Conservation (phyloP, 2,888 invertebrate genomes). For the Drosophila falleni region DNA sequence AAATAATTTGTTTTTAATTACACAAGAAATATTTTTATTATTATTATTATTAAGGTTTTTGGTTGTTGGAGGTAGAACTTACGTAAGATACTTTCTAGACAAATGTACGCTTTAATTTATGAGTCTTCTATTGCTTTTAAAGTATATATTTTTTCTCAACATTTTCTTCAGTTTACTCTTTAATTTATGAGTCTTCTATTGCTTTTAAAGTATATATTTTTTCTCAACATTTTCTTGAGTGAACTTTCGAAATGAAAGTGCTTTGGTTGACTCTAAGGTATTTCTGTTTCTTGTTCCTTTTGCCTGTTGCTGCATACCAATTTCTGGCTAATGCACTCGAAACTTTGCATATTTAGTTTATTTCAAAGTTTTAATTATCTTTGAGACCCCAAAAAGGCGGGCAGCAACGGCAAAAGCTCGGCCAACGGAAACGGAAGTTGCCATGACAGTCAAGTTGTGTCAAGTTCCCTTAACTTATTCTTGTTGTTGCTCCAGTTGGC, state of each 20-base stretch:
- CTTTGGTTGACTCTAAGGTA: neutral
- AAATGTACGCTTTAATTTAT: conserved; percentile 8
- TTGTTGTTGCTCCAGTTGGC: conserved; percentile 21
- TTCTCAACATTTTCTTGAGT: conserved; percentile 1
- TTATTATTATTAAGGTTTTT: too few relatives aligned
- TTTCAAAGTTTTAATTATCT: conserved; percentile 79
- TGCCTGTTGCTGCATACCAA: conserved; percentile 45
- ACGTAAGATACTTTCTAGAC: conserved; percentile 16
- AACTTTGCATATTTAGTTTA: conserved; percentile 75
- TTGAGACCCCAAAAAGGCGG: conserved; percentile 50
- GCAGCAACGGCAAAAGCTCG: conserved; percentile 13
- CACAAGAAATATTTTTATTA: too few relatives aligned
- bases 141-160: neutral
- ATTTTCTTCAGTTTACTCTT: neutral
- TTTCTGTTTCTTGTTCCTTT: conserved; percentile 21
- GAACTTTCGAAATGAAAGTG: conserved; percentile 6
- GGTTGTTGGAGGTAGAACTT: neutral
- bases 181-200: conserved; percentile 12
- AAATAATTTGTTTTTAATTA: too few relatives aligned
- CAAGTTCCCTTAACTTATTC: conserved; percentile 26
- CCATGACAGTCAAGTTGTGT: conserved; percentile 61
- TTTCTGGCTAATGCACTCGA: conserved; percentile 72
- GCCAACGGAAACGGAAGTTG: conserved; percentile 60
- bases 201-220: neutral
- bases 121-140: conserved; percentile 6